These are phyloP conservation scores for Panthera leo DNA, from an alignment of 2,113 vertebrate genomes.

Conservation along the genomic window DNA sequence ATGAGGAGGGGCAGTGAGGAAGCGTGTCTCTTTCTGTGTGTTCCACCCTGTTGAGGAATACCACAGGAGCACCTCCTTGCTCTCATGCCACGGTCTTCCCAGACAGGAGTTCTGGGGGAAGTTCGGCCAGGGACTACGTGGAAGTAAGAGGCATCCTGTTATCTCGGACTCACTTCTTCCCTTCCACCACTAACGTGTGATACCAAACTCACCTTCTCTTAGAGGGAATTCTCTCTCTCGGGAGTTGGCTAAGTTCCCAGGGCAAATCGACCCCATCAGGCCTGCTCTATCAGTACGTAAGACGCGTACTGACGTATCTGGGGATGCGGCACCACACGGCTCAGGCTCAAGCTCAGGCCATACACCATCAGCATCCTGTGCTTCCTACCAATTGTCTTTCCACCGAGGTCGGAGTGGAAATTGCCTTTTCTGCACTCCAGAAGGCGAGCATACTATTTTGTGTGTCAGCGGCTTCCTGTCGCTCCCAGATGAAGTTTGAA, in stretches of 20 bases:
- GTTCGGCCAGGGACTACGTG: neutral
- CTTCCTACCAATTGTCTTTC: neutral
- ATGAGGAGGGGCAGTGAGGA: neutral
- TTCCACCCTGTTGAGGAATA: neutral
- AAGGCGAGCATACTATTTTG: neutral
- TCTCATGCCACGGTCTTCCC: neutral
- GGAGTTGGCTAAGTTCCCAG: neutral
- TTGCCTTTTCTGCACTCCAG: neutral
- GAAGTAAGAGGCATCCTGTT: neutral
- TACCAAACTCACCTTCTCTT: neutral
- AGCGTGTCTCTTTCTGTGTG: neutral
- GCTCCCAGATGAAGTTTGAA: neutral
- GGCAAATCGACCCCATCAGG: neutral
- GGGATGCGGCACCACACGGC: neutral
- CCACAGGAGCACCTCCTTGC: neutral
- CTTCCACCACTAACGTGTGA: neutral
- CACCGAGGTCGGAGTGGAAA: neutral
- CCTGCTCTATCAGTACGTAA: neutral
- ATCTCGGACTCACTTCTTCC: neutral
- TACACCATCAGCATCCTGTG: neutral
- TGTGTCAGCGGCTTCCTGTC: neutral
- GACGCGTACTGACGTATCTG: neutral
- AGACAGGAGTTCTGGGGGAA: neutral
- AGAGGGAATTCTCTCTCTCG: neutral
- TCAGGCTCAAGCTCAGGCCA: neutral